These are phyloP conservation scores for Poeciliopsis presidionis DNA, from an alignment of 2,797 vertebrate genomes.

Conservation along the genomic window DNA sequence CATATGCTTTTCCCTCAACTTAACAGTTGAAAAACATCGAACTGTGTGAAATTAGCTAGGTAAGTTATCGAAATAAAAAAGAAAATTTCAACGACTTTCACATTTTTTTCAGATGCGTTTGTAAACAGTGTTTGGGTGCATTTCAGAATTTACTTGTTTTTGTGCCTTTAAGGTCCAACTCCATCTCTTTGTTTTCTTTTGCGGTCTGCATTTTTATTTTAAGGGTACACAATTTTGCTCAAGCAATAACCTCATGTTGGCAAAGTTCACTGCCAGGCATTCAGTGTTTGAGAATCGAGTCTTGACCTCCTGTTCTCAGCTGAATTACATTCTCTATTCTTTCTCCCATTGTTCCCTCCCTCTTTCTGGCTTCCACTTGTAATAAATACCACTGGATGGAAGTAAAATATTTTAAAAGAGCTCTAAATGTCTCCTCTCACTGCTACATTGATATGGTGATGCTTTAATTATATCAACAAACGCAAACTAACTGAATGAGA, in stretches of 20 bases:
- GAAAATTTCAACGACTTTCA: not conserved
- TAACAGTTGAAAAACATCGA: not conserved
- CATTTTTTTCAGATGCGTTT: not conserved
- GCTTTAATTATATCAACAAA: conserved; percentile 15
- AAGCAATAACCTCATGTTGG: not conserved
- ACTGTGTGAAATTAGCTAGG: not conserved
- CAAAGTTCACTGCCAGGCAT: not conserved
- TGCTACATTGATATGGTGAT: not conserved
- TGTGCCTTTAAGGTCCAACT: not conserved
- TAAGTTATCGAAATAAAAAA: not conserved
- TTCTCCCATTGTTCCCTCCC: not conserved
- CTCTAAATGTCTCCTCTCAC: not conserved
- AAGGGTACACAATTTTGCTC: not conserved
- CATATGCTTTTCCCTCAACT: not conserved
- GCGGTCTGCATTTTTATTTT: not conserved
- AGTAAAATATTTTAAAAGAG: not conserved
- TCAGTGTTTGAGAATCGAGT: not conserved
- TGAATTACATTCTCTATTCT: not conserved
- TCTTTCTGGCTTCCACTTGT: conserved; percentile 3
- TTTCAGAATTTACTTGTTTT: not conserved
- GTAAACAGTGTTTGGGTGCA: not conserved
- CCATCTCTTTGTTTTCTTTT: conserved; percentile 1
- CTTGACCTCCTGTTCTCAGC: not conserved
- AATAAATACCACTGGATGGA: not conserved
- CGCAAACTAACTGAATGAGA: conserved; percentile 20